phyloP scores from a whole-genome alignment of 1,140 invertebrate genomes.

The Platyscapa corneri region DNA sequence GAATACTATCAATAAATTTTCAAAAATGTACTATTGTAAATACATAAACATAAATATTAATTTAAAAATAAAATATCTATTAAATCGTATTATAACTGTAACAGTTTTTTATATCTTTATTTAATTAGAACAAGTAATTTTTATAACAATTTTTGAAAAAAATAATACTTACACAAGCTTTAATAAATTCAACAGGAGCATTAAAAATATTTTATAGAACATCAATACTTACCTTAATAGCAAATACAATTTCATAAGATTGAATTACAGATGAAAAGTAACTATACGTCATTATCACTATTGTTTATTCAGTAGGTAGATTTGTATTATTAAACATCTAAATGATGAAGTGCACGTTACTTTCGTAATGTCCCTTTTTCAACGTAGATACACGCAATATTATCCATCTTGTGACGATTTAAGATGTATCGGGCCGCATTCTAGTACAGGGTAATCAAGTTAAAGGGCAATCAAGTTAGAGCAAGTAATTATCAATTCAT shows the following conservation, averaged over 20 bases:
- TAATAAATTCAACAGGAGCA: not conserved
- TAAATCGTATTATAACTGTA: too few species aligned
- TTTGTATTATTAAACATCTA: not conserved
- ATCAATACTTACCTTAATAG: not conserved
- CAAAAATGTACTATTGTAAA: too few species aligned
- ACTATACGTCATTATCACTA: not conserved
- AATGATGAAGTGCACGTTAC: not conserved
- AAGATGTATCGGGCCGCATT: slow-evolving; percentile 32
- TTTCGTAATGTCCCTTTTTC: slow-evolving; percentile 33
- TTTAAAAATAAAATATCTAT: too few species aligned
- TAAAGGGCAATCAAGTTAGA: slow-evolving; percentile 21
- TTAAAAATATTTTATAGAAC: not conserved
- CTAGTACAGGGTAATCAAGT: slow-evolving; percentile 56
- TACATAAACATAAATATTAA: too few species aligned
- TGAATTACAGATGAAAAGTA: not conserved
- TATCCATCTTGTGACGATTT: not conserved
- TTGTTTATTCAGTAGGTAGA: not conserved
- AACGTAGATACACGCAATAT: not conserved
- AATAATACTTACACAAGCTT: not conserved
- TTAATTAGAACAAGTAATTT: too few species aligned
- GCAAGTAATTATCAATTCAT: not conserved
- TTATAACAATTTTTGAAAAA: not conserved
- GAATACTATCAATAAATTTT: too few species aligned
- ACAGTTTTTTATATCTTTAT: too few species aligned
- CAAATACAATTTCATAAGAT: not conserved